Percentiles rank a stretch among this genome's conserved stretches.
phyloP scores from a whole-genome alignment of 1,140 invertebrate genomes.

The Asobara japonica region DNA sequence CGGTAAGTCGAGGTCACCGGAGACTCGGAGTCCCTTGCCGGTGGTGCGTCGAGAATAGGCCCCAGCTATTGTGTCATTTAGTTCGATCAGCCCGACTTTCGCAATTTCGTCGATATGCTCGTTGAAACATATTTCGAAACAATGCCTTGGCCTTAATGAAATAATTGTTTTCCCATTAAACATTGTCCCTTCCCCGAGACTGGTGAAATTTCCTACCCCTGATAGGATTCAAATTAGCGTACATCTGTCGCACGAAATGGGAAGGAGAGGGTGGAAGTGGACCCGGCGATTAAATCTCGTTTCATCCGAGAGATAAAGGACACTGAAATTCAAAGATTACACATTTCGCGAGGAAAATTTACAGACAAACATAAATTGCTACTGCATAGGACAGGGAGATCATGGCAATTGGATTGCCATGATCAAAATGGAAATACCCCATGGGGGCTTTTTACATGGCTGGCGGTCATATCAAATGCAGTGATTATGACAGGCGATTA shows the following conservation, averaged over 20 bases:
- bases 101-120: no score
- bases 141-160: neutral
- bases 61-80: no score
- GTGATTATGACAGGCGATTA: slow-evolving; percentile 3
- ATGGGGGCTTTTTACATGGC: neutral
- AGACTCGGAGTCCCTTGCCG: no score
- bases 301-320: neutral
- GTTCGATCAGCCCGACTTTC: no score
- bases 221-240: slow-evolving; percentile 24
- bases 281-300: slow-evolving; percentile 3
- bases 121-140: neutral
- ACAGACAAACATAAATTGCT: neutral
- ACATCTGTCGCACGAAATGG: slow-evolving; percentile 10
- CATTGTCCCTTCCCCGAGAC: slow-evolving; percentile 3
- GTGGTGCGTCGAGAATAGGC: no score
- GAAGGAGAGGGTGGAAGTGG: neutral
- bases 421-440: neutral
- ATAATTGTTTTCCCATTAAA: neutral
- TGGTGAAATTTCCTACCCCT: slow-evolving; percentile 30
- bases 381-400: neutral
- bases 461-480: neutral
- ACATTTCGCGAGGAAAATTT: slow-evolving; percentile 1
- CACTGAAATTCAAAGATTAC: slow-evolving; percentile 1
- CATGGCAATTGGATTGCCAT: neutral
- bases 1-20: no score